Percentiles rank a stretch among this genome's conserved stretches.
Conservation (phyloP, 1,140 invertebrate species). For the Temnothorax nylanderi region DNA sequence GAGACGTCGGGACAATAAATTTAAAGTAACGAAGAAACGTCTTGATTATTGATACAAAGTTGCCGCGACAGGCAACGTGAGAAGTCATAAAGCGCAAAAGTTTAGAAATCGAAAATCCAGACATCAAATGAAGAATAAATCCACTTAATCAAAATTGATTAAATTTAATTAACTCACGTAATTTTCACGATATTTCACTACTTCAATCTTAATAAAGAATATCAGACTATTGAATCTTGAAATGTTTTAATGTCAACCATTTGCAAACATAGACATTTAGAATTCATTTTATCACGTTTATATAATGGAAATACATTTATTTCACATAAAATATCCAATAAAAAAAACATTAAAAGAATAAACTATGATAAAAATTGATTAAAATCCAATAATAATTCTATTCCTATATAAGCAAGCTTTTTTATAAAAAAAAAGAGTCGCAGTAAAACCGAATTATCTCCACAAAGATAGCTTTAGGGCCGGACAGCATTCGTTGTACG, state of each 20-base stretch:
- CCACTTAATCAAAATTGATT: neutral
- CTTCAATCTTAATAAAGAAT: neutral
- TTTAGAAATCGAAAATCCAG: neutral
- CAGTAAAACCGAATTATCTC: neutral
- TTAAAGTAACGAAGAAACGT: neutral
- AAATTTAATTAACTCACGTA: neutral
- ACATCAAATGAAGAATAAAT: neutral
- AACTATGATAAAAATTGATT: neutral
- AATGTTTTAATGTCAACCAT: neutral
- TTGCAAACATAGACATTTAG: slow-evolving; percentile 3
- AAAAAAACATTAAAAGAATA: neutral
- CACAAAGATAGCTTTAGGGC: slow-evolving; percentile 10
- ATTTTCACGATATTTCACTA: neutral
- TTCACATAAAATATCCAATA: neutral
- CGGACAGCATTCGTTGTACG: slow-evolving; percentile 8
- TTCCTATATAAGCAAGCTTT: neutral
- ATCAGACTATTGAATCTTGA: neutral
- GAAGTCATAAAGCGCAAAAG: neutral
- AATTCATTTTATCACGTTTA: neutral
- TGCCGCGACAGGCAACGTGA: neutral
- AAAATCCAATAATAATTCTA: neutral
- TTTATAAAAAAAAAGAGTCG: neutral
- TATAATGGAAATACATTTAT: neutral
- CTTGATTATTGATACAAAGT: neutral
- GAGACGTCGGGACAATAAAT: neutral